phyloP scores from a whole-genome alignment of 2,888 invertebrate species.

The Silvanus unidentatus region DNA sequence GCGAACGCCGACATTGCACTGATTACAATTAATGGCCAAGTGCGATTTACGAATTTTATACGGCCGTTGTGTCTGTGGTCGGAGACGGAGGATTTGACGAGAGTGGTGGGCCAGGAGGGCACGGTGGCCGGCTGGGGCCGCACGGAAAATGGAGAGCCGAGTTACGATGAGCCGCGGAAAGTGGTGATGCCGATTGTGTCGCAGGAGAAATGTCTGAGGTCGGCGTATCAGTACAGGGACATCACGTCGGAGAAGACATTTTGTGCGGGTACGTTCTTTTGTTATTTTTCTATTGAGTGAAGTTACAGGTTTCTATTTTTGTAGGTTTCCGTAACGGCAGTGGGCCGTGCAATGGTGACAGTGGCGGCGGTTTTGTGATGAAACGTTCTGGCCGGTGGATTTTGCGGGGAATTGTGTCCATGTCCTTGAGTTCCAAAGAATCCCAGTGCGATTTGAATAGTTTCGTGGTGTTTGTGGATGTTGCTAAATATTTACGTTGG shows the following conservation, averaged over 20 bases:
- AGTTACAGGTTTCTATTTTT: conserved; percentile 19
- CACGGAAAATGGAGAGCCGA: conserved; percentile 46
- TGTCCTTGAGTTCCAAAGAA: conserved; percentile 34
- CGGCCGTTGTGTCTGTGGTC: conserved; percentile 60
- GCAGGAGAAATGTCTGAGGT: conserved; percentile 52
- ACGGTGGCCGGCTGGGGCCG: conserved; percentile 58
- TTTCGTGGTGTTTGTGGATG: conserved; percentile 41
- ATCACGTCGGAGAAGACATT: conserved; percentile 50
- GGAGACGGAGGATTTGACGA: conserved; percentile 33
- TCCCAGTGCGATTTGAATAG: conserved; percentile 37
- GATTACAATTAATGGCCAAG: conserved; percentile 49
- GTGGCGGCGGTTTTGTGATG: conserved; percentile 51
- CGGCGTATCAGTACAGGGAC: conserved; percentile 40
- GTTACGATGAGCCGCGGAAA: conserved; percentile 50
- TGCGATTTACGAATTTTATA: conserved; percentile 52
- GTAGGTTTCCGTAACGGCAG: conserved; percentile 34
- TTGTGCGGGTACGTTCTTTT: conserved; percentile 52
- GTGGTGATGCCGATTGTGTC: conserved; percentile 52
- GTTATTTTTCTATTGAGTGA: background rate
- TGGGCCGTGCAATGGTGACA: conserved; percentile 48
- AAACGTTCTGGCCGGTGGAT: conserved; percentile 45
- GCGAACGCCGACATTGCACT: conserved; percentile 55
- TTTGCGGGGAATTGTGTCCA: conserved; percentile 50
- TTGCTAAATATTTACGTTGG: conserved; percentile 34
- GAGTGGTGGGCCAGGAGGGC: conserved; percentile 41